phyloP scores from a whole-genome alignment of 2,888 invertebrate genomes.

The Caenorhabditis becei region DNA sequence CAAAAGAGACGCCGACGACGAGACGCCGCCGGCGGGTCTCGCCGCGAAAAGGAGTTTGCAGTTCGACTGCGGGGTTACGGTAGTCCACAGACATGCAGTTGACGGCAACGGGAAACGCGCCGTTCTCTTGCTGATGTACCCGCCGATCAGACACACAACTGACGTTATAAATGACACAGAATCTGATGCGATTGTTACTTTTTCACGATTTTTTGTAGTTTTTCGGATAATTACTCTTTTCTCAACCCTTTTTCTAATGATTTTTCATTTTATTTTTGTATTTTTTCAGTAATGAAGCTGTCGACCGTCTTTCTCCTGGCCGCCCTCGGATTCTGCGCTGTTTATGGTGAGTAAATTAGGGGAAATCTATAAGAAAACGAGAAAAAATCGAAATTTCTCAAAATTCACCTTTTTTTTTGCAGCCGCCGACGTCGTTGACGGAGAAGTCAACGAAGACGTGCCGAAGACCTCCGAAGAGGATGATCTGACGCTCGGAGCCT shows the following conservation, averaged over 20 bases:
- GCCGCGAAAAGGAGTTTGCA: constrained; percentile 53
- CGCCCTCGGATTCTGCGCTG: constrained; percentile 54
- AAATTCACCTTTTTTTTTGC: constrained; percentile 11
- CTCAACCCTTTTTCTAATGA: constrained; percentile 15
- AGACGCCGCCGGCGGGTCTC: constrained; percentile 49
- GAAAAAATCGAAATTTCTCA: background rate
- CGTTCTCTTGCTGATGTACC: constrained; percentile 7
- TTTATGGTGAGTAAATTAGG: constrained; percentile 47
- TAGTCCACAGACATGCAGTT: constrained; percentile 52
- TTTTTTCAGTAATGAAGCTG: constrained; percentile 61
- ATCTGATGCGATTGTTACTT: background rate
- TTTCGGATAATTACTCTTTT: background rate
- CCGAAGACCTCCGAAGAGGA: constrained; percentile 81
- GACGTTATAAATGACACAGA: background rate
- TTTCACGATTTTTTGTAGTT: no score
- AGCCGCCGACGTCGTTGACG: constrained; percentile 75
- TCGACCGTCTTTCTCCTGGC: constrained; percentile 51
- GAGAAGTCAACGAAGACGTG: constrained; percentile 76
- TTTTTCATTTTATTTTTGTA: background rate
- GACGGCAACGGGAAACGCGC: constrained; percentile 49
- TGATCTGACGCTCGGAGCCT: constrained; percentile 85
- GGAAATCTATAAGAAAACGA: background rate
- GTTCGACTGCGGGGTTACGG: constrained; percentile 48
- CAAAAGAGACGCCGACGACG: constrained; percentile 31
- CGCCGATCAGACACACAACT: background rate